A percentile compares a stretch with the other conserved stretches of the same genome.
These are phyloP conservation scores for Norana najaformis DNA, from an alignment of 2,888 invertebrate genomes.

Conservation along the genomic window DNA sequence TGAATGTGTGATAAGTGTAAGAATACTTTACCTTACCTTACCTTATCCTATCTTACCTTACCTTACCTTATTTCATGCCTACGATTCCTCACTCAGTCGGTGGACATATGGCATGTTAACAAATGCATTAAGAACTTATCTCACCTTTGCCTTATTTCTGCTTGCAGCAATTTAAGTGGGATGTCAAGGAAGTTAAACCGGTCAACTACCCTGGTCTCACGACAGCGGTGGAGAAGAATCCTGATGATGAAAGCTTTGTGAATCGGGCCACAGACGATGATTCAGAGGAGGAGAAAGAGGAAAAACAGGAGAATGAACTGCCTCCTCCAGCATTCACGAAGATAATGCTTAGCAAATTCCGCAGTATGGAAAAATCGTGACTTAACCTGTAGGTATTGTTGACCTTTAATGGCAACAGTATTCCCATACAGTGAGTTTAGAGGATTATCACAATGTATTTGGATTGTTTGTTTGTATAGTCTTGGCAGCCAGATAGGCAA, in stretches of 20 bases:
- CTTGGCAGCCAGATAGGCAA: background rate
- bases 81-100: no score
- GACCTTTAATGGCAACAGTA: background rate
- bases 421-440: background rate
- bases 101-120: no score
- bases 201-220: slow-evolving; percentile 25
- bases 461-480: background rate
- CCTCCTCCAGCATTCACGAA: slow-evolving; percentile 10
- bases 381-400: background rate
- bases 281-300: background rate
- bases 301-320: background rate
- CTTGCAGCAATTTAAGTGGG: slow-evolving; percentile 29
- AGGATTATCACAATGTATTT: background rate
- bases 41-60: no score
- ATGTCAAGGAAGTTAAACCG: slow-evolving; percentile 27
- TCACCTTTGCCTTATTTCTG: background rate
- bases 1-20: no score
- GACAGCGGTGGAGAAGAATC: background rate
- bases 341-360: slow-evolving; percentile 16
- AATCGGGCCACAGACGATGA: background rate
- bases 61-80: no score
- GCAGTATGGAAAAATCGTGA: slow-evolving; percentile 20
- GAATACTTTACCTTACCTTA: no score
- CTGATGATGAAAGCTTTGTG: background rate
- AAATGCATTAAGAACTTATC: no score